These are phyloP conservation scores for Drosophila atripex DNA, from an alignment of 2,888 invertebrate genomes.

Conservation along the genomic window DNA sequence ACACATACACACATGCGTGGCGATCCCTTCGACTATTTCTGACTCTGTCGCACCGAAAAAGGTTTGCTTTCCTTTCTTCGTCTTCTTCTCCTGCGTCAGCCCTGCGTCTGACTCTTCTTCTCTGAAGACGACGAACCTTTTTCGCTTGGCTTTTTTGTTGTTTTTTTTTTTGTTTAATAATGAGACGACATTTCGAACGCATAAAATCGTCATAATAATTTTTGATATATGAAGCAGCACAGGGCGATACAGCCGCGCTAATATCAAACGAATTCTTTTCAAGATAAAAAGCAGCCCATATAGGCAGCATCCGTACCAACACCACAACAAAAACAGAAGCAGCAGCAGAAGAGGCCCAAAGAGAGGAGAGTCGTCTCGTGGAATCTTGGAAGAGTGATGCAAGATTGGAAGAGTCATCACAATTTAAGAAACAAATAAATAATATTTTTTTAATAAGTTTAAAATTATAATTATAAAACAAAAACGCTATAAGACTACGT, in stretches of 20 bases:
- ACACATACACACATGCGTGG: constrained; percentile 10
- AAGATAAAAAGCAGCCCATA: constrained; percentile 67
- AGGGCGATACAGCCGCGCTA: constrained; percentile 75
- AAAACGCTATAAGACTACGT: background rate
- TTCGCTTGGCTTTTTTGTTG: constrained; percentile 57
- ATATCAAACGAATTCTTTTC: constrained; percentile 83
- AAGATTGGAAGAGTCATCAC: constrained; percentile 18
- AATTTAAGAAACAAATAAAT: background rate
- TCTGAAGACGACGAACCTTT: constrained; percentile 27
- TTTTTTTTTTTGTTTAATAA: constrained; percentile 80
- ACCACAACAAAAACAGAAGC: constrained; percentile 16
- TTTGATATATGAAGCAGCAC: constrained; percentile 83
- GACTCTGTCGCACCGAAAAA: constrained; percentile 6
- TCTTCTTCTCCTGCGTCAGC: constrained; percentile 4
- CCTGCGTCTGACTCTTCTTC: constrained; percentile 15
- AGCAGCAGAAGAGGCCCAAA: constrained; percentile 24
- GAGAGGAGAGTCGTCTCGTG: constrained; percentile 9
- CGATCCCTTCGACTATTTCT: constrained; percentile 37
- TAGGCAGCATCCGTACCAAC: constrained; percentile 22
- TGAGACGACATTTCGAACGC: constrained; percentile 83
- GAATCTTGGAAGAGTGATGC: constrained; percentile 19
- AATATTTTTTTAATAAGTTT: too few species aligned
- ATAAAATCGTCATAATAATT: constrained; percentile 84
- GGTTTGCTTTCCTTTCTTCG: constrained; percentile 11
- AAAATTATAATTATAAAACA: too few species aligned